These are phyloP conservation scores for Enteromius trimaculatus DNA, from an alignment of 2,797 vertebrate genomes.

Conservation along the genomic window DNA sequence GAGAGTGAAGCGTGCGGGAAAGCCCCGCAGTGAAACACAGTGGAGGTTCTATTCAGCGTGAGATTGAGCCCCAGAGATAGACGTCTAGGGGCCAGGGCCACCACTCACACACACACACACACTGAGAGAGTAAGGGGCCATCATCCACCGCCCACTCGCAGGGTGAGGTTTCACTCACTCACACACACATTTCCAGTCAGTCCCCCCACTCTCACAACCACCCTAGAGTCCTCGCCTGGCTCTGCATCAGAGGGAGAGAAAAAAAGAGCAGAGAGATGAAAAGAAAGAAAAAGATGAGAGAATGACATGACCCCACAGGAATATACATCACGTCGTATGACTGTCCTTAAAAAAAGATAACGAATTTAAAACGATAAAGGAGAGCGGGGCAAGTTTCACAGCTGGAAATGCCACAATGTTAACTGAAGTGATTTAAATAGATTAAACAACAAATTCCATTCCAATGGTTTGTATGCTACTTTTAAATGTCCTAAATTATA, in stretches of 20 bases:
- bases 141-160: conserved; percentile 49
- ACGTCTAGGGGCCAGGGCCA: conserved; percentile 45
- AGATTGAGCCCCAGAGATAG: conserved; percentile 46
- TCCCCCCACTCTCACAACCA: conserved; percentile 15
- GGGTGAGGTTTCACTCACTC: background rate
- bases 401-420: background rate
- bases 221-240: conserved; percentile 29
- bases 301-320: background rate
- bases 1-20: conserved; percentile 55
- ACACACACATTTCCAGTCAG: conserved; percentile 35
- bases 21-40: conserved; percentile 57
- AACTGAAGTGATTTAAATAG: background rate
- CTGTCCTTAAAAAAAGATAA: background rate
- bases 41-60: conserved; percentile 51
- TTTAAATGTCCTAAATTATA: background rate
- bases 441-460: background rate
- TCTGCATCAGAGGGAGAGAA: conserved; percentile 40
- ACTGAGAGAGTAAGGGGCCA: background rate
- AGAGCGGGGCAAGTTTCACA: background rate
- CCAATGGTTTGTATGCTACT: background rate
- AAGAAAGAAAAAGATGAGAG: conserved; percentile 10
- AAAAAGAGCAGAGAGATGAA: conserved; percentile 9
- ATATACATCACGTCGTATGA: background rate
- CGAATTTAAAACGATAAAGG: background rate
- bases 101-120: background rate